These are phyloP conservation scores for Pelvicachromis taeniatus DNA, from an alignment of 2,113 vertebrate species.

Conservation along the genomic window DNA sequence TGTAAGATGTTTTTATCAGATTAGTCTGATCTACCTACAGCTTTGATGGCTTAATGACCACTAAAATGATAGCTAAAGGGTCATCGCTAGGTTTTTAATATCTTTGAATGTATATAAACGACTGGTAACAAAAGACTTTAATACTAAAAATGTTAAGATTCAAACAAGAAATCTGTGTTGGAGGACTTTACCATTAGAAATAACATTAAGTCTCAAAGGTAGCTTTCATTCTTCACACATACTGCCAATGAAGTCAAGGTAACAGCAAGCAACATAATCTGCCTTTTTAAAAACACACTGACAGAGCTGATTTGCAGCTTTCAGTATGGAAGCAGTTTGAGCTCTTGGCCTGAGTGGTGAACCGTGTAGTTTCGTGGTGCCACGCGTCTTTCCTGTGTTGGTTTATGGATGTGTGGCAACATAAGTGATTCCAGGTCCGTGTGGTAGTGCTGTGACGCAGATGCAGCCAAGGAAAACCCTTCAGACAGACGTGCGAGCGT, in stretches of 20 bases:
- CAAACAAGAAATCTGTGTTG: background rate
- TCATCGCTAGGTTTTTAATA: background rate
- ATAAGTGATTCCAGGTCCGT: conserved; percentile 67
- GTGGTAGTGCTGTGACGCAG: conserved; percentile 52
- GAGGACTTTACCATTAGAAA: background rate
- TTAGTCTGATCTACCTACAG: background rate
- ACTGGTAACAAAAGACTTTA: background rate
- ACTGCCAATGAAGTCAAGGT: background rate
- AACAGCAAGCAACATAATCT: background rate
- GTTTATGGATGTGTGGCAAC: conserved; percentile 53
- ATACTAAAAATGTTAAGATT: background rate
- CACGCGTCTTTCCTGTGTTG: conserved; percentile 58
- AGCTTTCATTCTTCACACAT: background rate
- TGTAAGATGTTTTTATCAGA: background rate
- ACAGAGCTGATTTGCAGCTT: background rate
- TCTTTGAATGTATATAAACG: background rate
- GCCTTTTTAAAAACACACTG: background rate
- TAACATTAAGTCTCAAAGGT: background rate
- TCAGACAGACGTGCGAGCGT: background rate
- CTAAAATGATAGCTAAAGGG: background rate
- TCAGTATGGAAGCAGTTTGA: conserved; percentile 35
- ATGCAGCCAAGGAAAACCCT: conserved; percentile 28
- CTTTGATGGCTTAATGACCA: background rate
- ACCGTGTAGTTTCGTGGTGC: conserved; percentile 46
- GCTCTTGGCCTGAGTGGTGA: conserved; percentile 27